Conservation (phyloP, 2,797 vertebrate genomes). For the Oreonectes daqikongensis region DNA sequence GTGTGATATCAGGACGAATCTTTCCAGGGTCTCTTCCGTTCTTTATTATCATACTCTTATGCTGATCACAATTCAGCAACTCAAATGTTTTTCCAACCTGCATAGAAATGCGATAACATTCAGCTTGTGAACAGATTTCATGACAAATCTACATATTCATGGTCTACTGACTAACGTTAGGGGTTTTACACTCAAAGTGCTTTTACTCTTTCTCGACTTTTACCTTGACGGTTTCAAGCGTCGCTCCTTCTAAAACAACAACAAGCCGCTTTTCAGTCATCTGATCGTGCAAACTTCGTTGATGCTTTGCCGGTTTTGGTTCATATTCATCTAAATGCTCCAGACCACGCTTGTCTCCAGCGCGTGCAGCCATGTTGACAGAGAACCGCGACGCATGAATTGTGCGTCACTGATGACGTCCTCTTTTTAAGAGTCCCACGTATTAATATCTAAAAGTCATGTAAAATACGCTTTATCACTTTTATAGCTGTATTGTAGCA, state of each 20-base stretch:
- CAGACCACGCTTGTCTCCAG: constrained; percentile 76
- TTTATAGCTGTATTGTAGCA: too few species aligned
- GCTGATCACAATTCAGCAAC: constrained; percentile 93
- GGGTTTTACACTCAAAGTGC: too few species aligned
- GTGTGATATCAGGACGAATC: constrained; percentile 91
- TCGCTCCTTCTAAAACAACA: constrained; percentile 90
- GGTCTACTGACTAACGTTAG: neutral
- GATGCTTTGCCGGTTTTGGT: constrained; percentile 73
- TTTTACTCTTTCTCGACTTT: too few species aligned
- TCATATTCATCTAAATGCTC: constrained; percentile 84
- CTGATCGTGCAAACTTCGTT: constrained; percentile 72
- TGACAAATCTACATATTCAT: neutral
- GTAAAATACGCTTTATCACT: too few species aligned
- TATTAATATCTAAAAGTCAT: too few species aligned
- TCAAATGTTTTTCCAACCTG: constrained; percentile 95
- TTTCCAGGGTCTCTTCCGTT: constrained; percentile 87
- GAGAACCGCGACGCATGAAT: constrained; percentile 8
- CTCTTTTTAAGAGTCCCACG: neutral
- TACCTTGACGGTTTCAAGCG: constrained; percentile 93
- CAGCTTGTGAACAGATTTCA: too few species aligned
- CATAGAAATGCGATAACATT: too few species aligned
- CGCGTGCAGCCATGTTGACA: constrained; percentile 68
- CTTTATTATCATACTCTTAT: constrained; percentile 89
- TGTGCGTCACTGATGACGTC: constrained; percentile 45
- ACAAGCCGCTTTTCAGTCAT: constrained; percentile 83